These are phyloP conservation scores for Lasius platythorax DNA, from an alignment of 2,888 invertebrate genomes.

Conservation along the genomic window DNA sequence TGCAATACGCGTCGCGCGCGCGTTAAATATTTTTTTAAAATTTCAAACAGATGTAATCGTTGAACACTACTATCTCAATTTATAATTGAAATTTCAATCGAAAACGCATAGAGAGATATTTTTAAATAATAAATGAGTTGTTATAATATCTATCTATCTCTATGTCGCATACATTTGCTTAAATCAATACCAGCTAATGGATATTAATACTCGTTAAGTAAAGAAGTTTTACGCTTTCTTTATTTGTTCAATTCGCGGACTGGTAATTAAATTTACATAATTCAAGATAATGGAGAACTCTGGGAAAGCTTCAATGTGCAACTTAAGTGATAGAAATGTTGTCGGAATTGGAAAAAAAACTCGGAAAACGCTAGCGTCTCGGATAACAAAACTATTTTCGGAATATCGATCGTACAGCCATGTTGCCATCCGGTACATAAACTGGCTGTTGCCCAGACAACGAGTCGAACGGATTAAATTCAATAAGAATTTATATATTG, in stretches of 20 bases:
- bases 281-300: not conserved
- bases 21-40: not conserved
- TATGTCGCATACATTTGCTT: not conserved
- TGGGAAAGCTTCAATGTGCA: not conserved
- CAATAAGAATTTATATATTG: constrained; percentile 40
- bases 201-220: not conserved
- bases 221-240: constrained; percentile 8
- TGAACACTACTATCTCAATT: not conserved
- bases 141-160: not conserved
- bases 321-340: constrained; percentile 21
- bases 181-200: not conserved
- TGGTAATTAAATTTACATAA: constrained; percentile 2
- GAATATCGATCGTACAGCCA: constrained; percentile 72
- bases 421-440: constrained; percentile 57
- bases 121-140: constrained; percentile 3
- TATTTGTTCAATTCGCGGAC: not conserved
- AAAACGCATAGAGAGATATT: not conserved
- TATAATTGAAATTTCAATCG: not conserved
- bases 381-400: constrained; percentile 73
- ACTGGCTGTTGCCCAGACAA: constrained; percentile 65
- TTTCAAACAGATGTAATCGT: not conserved
- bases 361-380: constrained; percentile 55
- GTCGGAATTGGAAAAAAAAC: constrained; percentile 43
- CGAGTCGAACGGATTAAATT: constrained; percentile 54
- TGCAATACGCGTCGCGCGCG: not conserved